Evolutionary conservation across 2,888 invertebrate species (phyloP), one percentile per base, ranked within the genome.

Genomic region (Drosophila testacea): DNA sequence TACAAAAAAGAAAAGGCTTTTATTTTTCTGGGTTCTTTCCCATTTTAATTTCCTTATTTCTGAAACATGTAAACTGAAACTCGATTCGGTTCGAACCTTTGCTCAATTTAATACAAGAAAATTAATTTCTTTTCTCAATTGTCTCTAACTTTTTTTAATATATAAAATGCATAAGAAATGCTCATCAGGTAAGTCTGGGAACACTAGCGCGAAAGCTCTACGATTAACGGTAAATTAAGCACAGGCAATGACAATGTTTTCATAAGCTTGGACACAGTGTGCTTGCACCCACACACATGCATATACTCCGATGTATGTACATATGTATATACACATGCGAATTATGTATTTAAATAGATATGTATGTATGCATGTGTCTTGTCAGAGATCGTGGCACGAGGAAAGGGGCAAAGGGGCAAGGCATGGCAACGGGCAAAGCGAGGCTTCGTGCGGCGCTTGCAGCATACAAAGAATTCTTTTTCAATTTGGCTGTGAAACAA

Each of bases 401-500:
- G 38, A 39, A 38, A 36, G 57, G 28, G 59, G 56, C 74, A 48
- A 10, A 16, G 30, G 30, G 30, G 5, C 30, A 4, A 44, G 4
- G 44, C 30, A 32, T 47, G n/a, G 54, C 39, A 44, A 10, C 22
- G 22, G n/a, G 16, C 51, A n/a, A 64, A 50, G 47, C 60, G 71
- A 75, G 67, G 78, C 84, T 87, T 84, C 83, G 69, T 69, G 65
- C 56, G 69, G 59, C 72, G 69, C 83, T 80, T 81, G 77, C 81
- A 77, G 68, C 81, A 73, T 72, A 73, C 72, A 65, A 73, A 74
- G 66, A 80, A 73, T 90, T 90, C 90, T 91, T 90, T 90, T 86
- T 79, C 81, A 85, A 89, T 87, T 90, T 87, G 88, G 88, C 91
- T 90, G 90, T 90, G 90, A 90, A 90, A 84, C 91, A 88, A 89